phyloP scores from a whole-genome alignment of 2,113 vertebrate genomes.

The Corythornis madagascariensis region DNA sequence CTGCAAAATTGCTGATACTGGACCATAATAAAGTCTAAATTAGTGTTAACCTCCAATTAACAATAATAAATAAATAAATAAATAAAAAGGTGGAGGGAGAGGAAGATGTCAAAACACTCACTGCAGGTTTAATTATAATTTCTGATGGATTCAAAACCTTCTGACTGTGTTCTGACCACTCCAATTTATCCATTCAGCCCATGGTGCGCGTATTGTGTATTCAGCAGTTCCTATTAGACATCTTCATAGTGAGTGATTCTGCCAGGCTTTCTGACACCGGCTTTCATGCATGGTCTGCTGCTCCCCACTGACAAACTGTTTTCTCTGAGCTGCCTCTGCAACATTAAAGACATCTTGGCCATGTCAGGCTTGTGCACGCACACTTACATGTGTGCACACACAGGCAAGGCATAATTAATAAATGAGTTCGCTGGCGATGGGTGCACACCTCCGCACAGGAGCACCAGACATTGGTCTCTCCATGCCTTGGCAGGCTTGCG shows the following conservation, averaged over 20 bases:
- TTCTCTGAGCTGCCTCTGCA: slow-evolving; percentile 50
- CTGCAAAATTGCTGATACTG: slow-evolving; percentile 38
- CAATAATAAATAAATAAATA: neutral
- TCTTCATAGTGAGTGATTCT: slow-evolving; percentile 74
- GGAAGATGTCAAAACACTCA: slow-evolving; percentile 39
- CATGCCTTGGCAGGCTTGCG: too few relatives aligned
- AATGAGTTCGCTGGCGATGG: too few relatives aligned
- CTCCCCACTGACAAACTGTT: slow-evolving; percentile 35
- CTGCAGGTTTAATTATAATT: slow-evolving; percentile 66
- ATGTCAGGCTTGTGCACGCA: slow-evolving; percentile 10
- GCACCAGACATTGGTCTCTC: too few relatives aligned
- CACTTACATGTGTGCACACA: rapidly evolving
- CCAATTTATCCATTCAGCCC: slow-evolving; percentile 65
- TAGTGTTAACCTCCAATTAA: neutral
- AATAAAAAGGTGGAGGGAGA: neutral
- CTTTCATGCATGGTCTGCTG: slow-evolving; percentile 79
- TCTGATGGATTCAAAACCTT: slow-evolving; percentile 64
- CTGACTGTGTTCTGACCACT: slow-evolving; percentile 51
- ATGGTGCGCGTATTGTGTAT: slow-evolving; percentile 67
- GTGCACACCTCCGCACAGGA: too few relatives aligned
- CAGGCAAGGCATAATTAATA: too few relatives aligned
- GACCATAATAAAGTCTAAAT: neutral
- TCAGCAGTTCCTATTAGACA: slow-evolving; percentile 74
- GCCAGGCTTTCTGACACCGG: slow-evolving; percentile 72
- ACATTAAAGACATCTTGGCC: slow-evolving; percentile 77